Conservation (phyloP, 64 coral and sea anemone species). For the Porites lutea region DNA sequence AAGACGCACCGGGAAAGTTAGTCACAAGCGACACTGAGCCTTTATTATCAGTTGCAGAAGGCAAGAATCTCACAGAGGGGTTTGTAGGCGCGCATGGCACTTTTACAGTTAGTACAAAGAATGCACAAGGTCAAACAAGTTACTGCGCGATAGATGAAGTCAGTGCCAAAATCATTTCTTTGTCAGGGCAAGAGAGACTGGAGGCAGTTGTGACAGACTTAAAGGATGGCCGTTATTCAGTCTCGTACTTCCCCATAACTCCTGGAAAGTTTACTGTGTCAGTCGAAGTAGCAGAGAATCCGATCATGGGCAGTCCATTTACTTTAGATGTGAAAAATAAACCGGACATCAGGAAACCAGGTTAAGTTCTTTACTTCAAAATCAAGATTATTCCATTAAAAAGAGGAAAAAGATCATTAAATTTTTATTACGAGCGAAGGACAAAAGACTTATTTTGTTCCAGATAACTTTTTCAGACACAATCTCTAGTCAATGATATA, state of each 20-base stretch:
- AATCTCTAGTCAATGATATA: too few species aligned
- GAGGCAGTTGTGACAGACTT: neutral
- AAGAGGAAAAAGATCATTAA: too few species aligned
- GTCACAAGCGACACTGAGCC: neutral
- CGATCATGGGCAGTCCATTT: conserved; percentile 2
- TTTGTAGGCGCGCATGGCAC: neutral
- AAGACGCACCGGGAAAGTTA: neutral
- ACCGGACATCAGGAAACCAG: too few species aligned
- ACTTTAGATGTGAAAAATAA: neutral
- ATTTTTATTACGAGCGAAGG: too few species aligned
- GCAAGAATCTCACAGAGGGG: neutral
- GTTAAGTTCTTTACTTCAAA: too few species aligned
- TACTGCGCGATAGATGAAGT: neutral
- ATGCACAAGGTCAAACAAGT: neutral
- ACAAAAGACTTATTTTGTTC: too few species aligned
- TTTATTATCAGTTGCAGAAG: neutral
- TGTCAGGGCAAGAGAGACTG: too few species aligned
- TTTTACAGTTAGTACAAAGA: neutral
- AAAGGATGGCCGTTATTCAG: neutral
- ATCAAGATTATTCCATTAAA: too few species aligned
- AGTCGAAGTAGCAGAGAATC: neutral
- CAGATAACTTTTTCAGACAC: too few species aligned
- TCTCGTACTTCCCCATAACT: neutral
- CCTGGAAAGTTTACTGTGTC: neutral
- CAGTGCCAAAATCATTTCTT: neutral